These are phyloP conservation scores for Proales similis DNA, from an alignment of 1,140 invertebrate genomes.

Conservation along the genomic window DNA sequence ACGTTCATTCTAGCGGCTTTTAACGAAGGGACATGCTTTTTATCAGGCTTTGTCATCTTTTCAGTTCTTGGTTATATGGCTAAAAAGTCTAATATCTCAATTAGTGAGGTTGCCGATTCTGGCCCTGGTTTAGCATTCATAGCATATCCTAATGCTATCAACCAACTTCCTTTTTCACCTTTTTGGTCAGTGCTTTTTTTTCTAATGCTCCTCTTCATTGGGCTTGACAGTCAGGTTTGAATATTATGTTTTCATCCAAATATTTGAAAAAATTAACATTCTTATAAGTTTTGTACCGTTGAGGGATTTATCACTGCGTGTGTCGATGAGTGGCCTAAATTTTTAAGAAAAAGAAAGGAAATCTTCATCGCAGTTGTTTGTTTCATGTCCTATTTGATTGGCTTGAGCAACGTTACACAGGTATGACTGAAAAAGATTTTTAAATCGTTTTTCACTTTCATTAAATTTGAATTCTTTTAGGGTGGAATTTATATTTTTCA, in stretches of 20 bases:
- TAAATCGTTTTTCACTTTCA: no score
- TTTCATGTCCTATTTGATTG: slow-evolving; percentile 78
- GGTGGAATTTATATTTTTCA: slow-evolving; percentile 99
- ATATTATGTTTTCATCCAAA: slow-evolving; percentile 1
- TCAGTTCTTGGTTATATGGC: slow-evolving; percentile 88
- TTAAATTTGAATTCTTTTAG: no score
- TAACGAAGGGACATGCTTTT: slow-evolving; percentile 88
- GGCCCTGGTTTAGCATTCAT: slow-evolving; percentile 44
- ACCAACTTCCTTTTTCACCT: slow-evolving; percentile 33
- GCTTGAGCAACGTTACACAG: slow-evolving; percentile 81
- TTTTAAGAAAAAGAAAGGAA: slow-evolving; percentile 65
- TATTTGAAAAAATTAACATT: background rate
- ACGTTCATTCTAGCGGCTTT: slow-evolving; percentile 84
- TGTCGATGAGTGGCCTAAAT: slow-evolving; percentile 81
- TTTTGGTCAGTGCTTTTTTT: slow-evolving; percentile 39
- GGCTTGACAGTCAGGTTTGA: slow-evolving; percentile 69
- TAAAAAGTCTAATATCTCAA: slow-evolving; percentile 53
- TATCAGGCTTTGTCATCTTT: slow-evolving; percentile 95
- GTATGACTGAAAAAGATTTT: no score
- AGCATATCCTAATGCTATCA: slow-evolving; percentile 43
- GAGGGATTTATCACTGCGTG: slow-evolving; percentile 94
- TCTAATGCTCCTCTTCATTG: slow-evolving; percentile 68
- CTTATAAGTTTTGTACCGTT: slow-evolving; percentile 83
- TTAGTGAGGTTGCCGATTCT: slow-evolving; percentile 41
- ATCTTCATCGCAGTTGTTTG: slow-evolving; percentile 85